These are phyloP conservation scores for Cheilosia vulpina DNA, from an alignment of 2,888 invertebrate species.

Conservation along the genomic window DNA sequence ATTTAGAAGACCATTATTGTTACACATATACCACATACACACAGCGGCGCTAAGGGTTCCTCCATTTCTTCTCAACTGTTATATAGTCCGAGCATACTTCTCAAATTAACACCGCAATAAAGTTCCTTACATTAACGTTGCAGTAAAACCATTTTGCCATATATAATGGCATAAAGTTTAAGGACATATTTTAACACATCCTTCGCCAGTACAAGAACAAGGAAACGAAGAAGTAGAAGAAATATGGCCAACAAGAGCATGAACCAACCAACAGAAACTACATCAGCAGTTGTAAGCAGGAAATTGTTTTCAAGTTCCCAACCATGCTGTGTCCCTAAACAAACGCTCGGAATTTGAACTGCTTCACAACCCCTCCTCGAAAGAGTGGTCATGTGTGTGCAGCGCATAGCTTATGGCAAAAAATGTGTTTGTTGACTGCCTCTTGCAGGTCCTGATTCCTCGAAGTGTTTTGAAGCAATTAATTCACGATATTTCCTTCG, in stretches of 20 bases:
- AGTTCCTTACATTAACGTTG: conserved; percentile 47
- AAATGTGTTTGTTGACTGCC: conserved; percentile 47
- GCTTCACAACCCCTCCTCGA: neutral
- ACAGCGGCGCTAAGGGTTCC: conserved; percentile 2
- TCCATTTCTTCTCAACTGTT: conserved; percentile 7
- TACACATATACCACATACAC: neutral
- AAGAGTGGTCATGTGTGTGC: conserved; percentile 21
- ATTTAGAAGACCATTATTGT: conserved; percentile 34
- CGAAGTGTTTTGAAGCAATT: conserved; percentile 54
- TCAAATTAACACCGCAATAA: conserved; percentile 66
- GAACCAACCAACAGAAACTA: conserved; percentile 28
- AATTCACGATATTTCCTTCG: conserved; percentile 52
- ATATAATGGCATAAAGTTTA: conserved; percentile 67
- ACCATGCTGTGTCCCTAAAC: conserved; percentile 30
- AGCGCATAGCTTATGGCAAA: conserved; percentile 21
- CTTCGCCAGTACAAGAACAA: conserved; percentile 7
- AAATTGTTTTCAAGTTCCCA: conserved; percentile 47
- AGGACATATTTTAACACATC: conserved; percentile 67
- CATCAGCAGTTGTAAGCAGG: conserved; percentile 26
- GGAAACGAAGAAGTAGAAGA: neutral
- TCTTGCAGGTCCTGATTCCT: conserved; percentile 33
- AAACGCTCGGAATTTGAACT: neutral
- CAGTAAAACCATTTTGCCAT: conserved; percentile 50
- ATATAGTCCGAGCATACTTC: conserved; percentile 43
- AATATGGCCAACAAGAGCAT: conserved; percentile 33